Percentiles rank a stretch among this genome's conserved stretches.
Evolutionary conservation across 2,888 invertebrate species (phyloP).

Genomic region (Trichopoda pennipes): DNA sequence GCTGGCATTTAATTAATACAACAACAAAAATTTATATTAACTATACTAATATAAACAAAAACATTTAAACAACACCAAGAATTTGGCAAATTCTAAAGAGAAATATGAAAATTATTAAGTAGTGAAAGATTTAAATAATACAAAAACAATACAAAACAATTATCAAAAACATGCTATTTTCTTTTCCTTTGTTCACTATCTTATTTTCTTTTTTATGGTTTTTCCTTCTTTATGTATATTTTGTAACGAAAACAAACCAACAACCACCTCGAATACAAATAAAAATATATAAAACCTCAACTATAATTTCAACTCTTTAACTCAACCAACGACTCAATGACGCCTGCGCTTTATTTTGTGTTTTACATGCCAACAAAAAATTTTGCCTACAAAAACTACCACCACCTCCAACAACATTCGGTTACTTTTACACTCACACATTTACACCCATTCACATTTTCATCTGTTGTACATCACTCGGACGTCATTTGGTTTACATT

Average conservation of each 20-base stretch:
- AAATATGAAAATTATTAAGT: conserved; percentile 20
- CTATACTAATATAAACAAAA: conserved; percentile 22
- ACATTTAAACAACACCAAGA: conserved; percentile 42
- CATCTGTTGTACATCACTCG: conserved; percentile 47
- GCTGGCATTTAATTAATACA: conserved; percentile 48
- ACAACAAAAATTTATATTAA: conserved; percentile 13
- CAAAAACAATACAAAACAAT: conserved; percentile 53
- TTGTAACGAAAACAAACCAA: conserved; percentile 63
- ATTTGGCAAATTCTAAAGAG: conserved; percentile 55
- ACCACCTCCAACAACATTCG: conserved; percentile 44
- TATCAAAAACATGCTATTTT: conserved; percentile 59
- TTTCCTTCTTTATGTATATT: conserved; percentile 58
- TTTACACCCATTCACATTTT: background rate
- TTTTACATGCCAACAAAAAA: conserved; percentile 70
- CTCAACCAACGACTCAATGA: conserved; percentile 71
- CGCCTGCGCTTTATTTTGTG: conserved; percentile 76
- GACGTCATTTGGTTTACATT: conserved; percentile 59
- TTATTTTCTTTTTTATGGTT: conserved; percentile 63
- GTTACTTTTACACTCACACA: conserved; percentile 14
- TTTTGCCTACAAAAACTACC: conserved; percentile 61
- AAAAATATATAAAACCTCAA: conserved; percentile 53
- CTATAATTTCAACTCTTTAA: conserved; percentile 67
- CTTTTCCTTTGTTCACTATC: conserved; percentile 68
- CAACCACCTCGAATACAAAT: conserved; percentile 45
- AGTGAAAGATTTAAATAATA: conserved; percentile 45